phyloP scores from a whole-genome alignment of 2,888 invertebrate species.

The Patella pellucida region DNA sequence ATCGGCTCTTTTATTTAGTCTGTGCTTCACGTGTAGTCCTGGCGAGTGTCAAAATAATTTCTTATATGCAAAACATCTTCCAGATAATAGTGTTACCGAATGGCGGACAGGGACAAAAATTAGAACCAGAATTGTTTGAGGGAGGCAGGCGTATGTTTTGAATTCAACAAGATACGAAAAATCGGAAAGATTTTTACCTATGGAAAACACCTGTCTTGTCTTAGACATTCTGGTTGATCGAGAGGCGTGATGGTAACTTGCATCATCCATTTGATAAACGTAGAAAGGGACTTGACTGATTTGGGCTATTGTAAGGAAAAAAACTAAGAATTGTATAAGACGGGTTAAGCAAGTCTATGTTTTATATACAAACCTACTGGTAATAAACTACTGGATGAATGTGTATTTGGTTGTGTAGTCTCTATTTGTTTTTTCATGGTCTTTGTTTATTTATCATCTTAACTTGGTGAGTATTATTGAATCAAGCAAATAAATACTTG shows the following conservation, averaged over 20 bases:
- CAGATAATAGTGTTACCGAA: not conserved
- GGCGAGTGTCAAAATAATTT: not conserved
- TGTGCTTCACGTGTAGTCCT: not conserved
- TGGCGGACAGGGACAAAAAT: not conserved
- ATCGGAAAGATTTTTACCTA: not conserved
- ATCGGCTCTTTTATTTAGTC: not conserved
- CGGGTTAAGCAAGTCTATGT: not conserved
- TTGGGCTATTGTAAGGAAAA: too few relatives aligned
- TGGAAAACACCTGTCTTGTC: not conserved
- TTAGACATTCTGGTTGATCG: not conserved
- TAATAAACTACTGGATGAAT: not conserved
- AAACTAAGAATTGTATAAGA: too few relatives aligned
- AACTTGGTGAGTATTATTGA: conserved; percentile 5
- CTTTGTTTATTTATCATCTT: not conserved
- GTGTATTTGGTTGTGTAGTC: not conserved
- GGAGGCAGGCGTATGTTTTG: not conserved
- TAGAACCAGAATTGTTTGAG: not conserved
- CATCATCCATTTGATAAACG: too few relatives aligned
- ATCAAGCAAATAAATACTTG: conserved; percentile 1
- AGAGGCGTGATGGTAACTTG: not conserved
- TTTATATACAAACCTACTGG: not conserved
- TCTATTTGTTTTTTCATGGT: conserved; percentile 1
- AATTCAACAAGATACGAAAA: not conserved
- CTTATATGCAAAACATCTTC: not conserved
- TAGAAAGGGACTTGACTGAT: too few relatives aligned